Evolutionary conservation across 2,888 invertebrate genomes (phyloP), one percentile per base, ranked within the genome.

Genomic region (Catocala sponsa): DNA sequence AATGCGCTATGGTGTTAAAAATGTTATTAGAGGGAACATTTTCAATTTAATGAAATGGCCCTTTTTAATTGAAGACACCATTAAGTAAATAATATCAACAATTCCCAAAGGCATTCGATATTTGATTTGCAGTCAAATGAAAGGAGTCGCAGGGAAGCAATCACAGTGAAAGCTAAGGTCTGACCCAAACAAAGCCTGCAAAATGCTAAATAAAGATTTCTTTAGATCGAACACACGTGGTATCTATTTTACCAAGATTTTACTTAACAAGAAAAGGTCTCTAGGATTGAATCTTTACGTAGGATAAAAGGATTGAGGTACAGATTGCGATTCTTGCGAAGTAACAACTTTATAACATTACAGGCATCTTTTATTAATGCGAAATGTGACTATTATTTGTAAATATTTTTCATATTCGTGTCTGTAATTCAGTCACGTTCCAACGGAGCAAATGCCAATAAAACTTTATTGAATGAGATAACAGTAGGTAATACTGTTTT

Each of bases 141-240:
- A 79, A 81, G 66, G 67, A 76, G 78, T 77, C 72, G 72, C 71
- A 47, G 63, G 72, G 77, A 82, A 81, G 82, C 84, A 89, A 91
- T 91, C 87, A 89, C 80, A 75, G 79, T 85, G 81, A 90, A 88
- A 88, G 89, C 84, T 79, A 72, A 80, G 81, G 81, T 80, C 81
- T 82, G 79, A 82, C 85, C 84, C 77, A 78, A 79, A 81, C 80
- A 80, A 76, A 73, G 74, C 80, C 73, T 75, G 73, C 72, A 76
- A 81, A 80, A 79, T 77, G 77, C 81, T 81, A 85, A 84, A 87
- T 81, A 83, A 80, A 82, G 76, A 76, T 78, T 79, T 76, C 72
- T 80, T 80, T 81, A 75, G 72, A 78, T 76, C 75, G 79, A 80
- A 81, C 72, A 76, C 74, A 76, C 79, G 74, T 72, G 67, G 66